A percentile compares a stretch with the other conserved stretches of the same genome.
phyloP scores from a whole-genome alignment of 2,113 vertebrate species.

The Oceanites oceanicus region DNA sequence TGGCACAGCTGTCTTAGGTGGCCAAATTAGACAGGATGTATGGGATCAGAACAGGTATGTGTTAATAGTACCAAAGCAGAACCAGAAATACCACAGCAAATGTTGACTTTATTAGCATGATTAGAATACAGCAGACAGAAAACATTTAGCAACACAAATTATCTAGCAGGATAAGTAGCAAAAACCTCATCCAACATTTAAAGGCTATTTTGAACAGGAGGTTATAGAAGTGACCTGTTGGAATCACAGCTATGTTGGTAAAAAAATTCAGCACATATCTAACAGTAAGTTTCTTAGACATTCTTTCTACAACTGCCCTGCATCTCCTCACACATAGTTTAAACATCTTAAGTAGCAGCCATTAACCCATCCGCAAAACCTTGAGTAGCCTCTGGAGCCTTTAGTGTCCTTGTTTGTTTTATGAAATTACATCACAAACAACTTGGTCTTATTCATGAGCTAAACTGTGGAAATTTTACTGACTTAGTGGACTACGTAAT shows the following conservation, averaged over 20 bases:
- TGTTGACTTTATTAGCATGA: background rate
- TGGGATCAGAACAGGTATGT: background rate
- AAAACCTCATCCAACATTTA: background rate
- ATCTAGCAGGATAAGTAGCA: background rate
- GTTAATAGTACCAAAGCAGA: background rate
- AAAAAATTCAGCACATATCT: background rate
- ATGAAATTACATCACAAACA: slow-evolving; percentile 33
- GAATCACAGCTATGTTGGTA: background rate
- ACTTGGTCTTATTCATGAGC: background rate
- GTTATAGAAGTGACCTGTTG: background rate
- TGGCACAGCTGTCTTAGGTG: background rate
- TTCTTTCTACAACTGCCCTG: background rate
- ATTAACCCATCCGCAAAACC: slow-evolving; percentile 11
- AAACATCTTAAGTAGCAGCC: background rate
- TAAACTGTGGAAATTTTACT: background rate
- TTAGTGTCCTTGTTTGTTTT: slow-evolving; percentile 19
- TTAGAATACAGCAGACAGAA: background rate
- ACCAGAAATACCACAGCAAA: background rate
- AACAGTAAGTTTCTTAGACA: background rate
- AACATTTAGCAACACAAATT: background rate
- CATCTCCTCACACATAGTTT: background rate
- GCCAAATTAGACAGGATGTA: background rate
- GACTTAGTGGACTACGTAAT: background rate
- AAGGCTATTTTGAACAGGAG: background rate
- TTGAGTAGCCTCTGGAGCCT: background rate